Percentiles rank a stretch among this genome's conserved stretches.
These are phyloP conservation scores for Elgaria multicarinata DNA, from an alignment of 2,113 vertebrate species.

Conservation along the genomic window DNA sequence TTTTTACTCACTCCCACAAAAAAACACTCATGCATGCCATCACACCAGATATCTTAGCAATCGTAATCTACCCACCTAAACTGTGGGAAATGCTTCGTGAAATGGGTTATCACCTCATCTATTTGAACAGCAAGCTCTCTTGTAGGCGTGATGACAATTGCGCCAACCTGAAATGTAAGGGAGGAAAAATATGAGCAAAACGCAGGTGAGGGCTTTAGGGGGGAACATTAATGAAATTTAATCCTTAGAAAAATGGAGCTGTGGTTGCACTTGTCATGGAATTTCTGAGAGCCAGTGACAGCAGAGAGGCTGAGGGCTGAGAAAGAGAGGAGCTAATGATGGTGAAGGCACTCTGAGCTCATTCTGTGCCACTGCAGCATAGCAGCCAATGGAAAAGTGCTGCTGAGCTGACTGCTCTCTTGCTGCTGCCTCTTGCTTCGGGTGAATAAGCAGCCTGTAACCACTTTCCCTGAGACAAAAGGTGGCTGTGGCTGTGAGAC, in stretches of 20 bases:
- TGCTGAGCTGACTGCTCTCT: no score
- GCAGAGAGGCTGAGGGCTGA: background rate
- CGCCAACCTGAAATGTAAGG: slow-evolving; percentile 83
- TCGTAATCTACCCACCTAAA: slow-evolving; percentile 82
- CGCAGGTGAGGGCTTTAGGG: no score
- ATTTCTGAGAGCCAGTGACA: background rate
- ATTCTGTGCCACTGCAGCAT: no score
- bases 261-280: background rate
- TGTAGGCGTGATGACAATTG: slow-evolving; percentile 92
- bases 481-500: no score
- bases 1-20: background rate
- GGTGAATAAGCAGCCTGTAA: background rate
- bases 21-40: fast-evolving
- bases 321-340: background rate
- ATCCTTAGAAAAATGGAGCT: background rate
- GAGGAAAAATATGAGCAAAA: background rate
- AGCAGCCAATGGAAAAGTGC: no score
- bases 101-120: slow-evolving; percentile 87
- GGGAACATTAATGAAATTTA: no score
- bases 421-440: no score
- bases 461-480: background rate
- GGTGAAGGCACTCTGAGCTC: no score
- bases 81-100: slow-evolving; percentile 86
- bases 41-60: background rate
- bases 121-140: slow-evolving; percentile 94